Base-by-base conservation (phyloP, 2,888 invertebrate species). In the Carcina quercana region DNA sequence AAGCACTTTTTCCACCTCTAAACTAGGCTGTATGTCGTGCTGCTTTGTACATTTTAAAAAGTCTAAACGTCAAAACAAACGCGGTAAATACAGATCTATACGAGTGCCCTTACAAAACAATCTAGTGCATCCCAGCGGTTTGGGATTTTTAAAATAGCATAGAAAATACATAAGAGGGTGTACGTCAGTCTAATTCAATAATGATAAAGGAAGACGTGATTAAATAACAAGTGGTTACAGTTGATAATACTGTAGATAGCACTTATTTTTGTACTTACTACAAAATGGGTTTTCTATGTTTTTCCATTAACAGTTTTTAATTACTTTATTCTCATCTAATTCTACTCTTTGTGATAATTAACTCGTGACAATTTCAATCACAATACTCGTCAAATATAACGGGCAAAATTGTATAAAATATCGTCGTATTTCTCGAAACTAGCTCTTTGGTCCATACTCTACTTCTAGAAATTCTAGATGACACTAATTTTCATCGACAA, bases 91-190 rank as follows among this genome's bases (percentile, higher is more conserved):
- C 42, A 45, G 59, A 66, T 75, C 72, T 59, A 69, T 78, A 72
- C 47, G 72, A 75, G 75, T 75, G 78, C 78, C 64, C 59, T 70
- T 48, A 45, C 50, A 45, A 54, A 58, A 66, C 48, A 55, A 60
- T 68, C 70, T 72, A 82, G 80, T 82, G 80, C 80, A 82, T 78
- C 80, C 80, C 80, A 82, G 80, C 59, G 54, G 50, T 53, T 46
- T 55, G 66, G 73, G 76, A 74, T 68, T n/a, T n/a, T n/a, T n/a
- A 36, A 39, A 42, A 50, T 55, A n/a, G 45, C 55, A 59, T 53
- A 43, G 37, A 42, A 51, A 52, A 43, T 47, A 44, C 43, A 59
- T 46, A 64, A 50, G 59, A 59, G 59, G 53, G 62, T 63, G 68
- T 73, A 69, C 56, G 50, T 78, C 78, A 79, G 78, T 79, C 78